phyloP scores from a whole-genome alignment of 2,888 invertebrate species.

The Caenorhabditis angaria region DNA sequence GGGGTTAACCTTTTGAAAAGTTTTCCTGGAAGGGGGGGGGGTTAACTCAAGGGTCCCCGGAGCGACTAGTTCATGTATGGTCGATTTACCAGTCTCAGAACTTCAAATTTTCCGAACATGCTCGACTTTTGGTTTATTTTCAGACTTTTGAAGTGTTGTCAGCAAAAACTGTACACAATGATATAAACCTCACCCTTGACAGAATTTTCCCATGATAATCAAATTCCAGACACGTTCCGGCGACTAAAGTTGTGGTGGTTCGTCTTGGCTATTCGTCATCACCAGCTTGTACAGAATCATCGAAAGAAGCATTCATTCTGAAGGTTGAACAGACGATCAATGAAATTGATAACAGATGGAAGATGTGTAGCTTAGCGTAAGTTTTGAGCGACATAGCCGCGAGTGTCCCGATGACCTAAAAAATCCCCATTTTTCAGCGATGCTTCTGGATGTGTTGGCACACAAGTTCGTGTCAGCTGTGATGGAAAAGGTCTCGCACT shows the following conservation, averaged over 20 bases:
- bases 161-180: no score
- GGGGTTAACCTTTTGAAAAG: no score
- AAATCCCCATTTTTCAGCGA: conserved; percentile 65
- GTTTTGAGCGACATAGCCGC: conserved; percentile 5
- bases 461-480: conserved; percentile 77
- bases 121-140: no score
- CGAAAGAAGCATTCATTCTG: conserved; percentile 76
- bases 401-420: not conserved
- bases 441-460: conserved; percentile 86
- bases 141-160: no score
- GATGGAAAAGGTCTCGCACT: conserved; percentile 74
- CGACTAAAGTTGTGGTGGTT: conserved; percentile 92
- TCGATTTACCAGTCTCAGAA: no score
- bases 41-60: no score
- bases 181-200: no score
- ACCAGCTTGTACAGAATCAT: conserved; percentile 93
- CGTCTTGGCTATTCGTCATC: conserved; percentile 93
- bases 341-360: conserved; percentile 91
- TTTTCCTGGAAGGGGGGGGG: no score
- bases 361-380: conserved; percentile 82
- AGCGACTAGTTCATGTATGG: no score
- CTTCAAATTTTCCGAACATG: no score
- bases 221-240: conserved; percentile 82
- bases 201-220: not conserved
- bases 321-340: conserved; percentile 89